These are phyloP conservation scores for Catocala nupta DNA, from an alignment of 2,888 invertebrate species.

Conservation along the genomic window DNA sequence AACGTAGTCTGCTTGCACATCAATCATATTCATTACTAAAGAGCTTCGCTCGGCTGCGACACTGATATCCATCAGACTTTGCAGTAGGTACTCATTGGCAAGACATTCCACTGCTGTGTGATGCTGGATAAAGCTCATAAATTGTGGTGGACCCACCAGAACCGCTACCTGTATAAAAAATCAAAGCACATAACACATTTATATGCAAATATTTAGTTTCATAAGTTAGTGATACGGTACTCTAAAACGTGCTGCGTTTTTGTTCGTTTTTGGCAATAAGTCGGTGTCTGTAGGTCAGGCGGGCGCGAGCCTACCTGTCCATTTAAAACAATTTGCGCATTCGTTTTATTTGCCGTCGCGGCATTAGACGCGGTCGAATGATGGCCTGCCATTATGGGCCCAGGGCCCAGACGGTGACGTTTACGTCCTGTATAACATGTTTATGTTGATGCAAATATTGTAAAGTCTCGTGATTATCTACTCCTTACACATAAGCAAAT, in stretches of 20 bases:
- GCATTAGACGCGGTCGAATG: constrained; percentile 71
- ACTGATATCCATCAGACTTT: too few species aligned
- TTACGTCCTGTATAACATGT: constrained; percentile 41
- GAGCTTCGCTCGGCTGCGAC: too few species aligned
- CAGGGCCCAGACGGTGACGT: constrained; percentile 57
- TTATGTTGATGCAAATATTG: constrained; percentile 17
- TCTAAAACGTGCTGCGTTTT: constrained; percentile 57
- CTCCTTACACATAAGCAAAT: too few species aligned
- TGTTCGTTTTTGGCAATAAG: constrained; percentile 72
- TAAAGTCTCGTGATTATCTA: constrained; percentile 13
- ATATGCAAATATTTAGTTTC: constrained; percentile 21
- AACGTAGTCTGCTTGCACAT: too few species aligned
- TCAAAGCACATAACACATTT: constrained; percentile 12
- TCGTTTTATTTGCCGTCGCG: constrained; percentile 71
- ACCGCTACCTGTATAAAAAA: constrained; percentile 13
- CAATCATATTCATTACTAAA: too few species aligned
- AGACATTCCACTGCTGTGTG: not conserved
- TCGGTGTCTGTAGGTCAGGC: constrained; percentile 82
- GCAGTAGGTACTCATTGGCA: not conserved
- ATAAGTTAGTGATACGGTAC: constrained; percentile 42
- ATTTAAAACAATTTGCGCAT: constrained; percentile 85
- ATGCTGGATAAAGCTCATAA: not conserved
- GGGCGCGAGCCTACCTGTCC: constrained; percentile 79
- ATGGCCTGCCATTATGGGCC: constrained; percentile 68
- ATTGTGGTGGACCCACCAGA: not conserved